Evolutionary conservation across 2,888 invertebrate genomes (phyloP).

Genomic region (Choreutis nemorana): DNA sequence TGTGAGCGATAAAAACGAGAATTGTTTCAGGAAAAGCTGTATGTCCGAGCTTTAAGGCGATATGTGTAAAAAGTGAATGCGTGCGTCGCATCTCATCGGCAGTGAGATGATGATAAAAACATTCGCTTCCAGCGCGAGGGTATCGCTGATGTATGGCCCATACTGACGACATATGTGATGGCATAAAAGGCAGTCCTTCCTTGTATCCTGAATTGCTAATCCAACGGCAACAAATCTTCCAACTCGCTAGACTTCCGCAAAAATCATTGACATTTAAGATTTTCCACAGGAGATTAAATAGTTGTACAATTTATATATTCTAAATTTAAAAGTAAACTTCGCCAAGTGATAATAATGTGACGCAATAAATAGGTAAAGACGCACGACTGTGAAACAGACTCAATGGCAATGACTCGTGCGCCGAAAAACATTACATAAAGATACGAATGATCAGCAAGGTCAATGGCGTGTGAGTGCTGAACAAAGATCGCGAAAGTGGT

Average conservation of each 20-base stretch:
- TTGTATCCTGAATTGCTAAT: too few species aligned
- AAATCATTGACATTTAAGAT: too few species aligned
- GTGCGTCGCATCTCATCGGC: conserved; percentile 39
- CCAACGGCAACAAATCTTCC: too few species aligned
- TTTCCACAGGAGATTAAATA: too few species aligned
- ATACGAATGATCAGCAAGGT: conserved; percentile 32
- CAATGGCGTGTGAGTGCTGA: conserved; percentile 55
- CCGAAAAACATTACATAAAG: conserved; percentile 50
- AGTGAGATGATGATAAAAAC: conserved; percentile 38
- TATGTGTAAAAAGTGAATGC: conserved; percentile 37
- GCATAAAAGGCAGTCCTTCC: too few species aligned
- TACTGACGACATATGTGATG: conserved; percentile 31
- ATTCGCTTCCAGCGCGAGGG: conserved; percentile 36
- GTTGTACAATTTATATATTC: too few species aligned
- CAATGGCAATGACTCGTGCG: conserved; percentile 38
- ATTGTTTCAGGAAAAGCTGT: conserved; percentile 18
- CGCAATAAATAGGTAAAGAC: too few species aligned
- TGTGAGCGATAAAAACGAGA: conserved; percentile 5
- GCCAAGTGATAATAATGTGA: too few species aligned
- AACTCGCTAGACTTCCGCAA: too few species aligned
- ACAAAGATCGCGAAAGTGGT: conserved; percentile 63
- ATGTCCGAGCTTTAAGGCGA: conserved; percentile 19
- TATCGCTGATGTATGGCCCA: conserved; percentile 30
- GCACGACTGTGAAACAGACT: conserved; percentile 25
- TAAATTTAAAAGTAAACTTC: too few species aligned